phyloP scores from a whole-genome alignment of 2,113 vertebrate species.

The Centropristis striata region DNA sequence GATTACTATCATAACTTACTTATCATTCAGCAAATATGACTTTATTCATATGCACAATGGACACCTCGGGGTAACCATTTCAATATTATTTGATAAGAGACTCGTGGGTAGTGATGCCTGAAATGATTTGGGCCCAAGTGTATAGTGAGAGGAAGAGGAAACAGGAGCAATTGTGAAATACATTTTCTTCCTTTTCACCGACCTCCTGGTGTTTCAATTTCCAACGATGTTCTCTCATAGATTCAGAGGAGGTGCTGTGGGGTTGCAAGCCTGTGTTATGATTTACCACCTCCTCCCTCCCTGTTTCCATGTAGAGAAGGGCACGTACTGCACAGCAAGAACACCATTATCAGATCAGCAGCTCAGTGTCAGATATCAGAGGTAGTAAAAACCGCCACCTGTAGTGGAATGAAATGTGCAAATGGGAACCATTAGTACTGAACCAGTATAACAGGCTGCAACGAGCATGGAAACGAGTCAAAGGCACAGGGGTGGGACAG shows the following conservation, averaged over 20 bases:
- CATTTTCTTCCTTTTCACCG: slow-evolving; percentile 43
- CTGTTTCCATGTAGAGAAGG: slow-evolving; percentile 53
- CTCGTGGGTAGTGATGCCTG: slow-evolving; percentile 82
- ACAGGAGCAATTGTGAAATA: slow-evolving; percentile 36
- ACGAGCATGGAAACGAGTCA: slow-evolving; percentile 36
- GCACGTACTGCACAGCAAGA: slow-evolving; percentile 50
- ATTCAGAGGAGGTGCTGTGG: slow-evolving; percentile 44
- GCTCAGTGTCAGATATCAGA: slow-evolving; percentile 66
- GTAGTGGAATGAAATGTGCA: slow-evolving; percentile 54
- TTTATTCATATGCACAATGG: slow-evolving; percentile 79
- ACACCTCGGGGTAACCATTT: slow-evolving; percentile 80
- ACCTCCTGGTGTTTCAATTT: slow-evolving; percentile 62
- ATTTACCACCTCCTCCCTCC: slow-evolving; percentile 54
- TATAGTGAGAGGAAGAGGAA: slow-evolving; percentile 58
- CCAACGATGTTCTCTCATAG: slow-evolving; percentile 43
- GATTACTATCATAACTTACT: slow-evolving; percentile 63
- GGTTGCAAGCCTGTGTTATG: slow-evolving; percentile 43
- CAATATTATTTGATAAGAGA: slow-evolving; percentile 82
- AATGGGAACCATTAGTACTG: slow-evolving; percentile 43
- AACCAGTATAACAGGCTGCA: slow-evolving; percentile 23
- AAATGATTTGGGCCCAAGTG: slow-evolving; percentile 82
- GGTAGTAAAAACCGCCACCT: slow-evolving; percentile 61
- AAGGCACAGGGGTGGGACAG: background rate
- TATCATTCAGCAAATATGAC: slow-evolving; percentile 77
- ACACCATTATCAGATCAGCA: slow-evolving; percentile 68